phyloP scores from a whole-genome alignment of 2,888 invertebrate genomes.

The Abscondita cerata region DNA sequence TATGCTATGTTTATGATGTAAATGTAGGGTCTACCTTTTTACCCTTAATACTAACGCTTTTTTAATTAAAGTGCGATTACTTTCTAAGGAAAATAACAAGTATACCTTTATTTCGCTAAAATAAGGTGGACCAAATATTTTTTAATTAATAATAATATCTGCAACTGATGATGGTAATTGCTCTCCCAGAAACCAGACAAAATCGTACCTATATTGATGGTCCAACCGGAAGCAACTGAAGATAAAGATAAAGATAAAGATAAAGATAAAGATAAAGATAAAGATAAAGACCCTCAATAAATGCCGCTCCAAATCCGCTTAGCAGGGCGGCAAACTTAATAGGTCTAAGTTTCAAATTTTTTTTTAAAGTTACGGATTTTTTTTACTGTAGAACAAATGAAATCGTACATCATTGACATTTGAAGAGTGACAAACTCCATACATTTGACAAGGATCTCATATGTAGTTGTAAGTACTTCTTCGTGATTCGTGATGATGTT shows the following conservation, averaged over 20 bases:
- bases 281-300: slow-evolving; percentile 39
- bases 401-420: no score
- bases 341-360: slow-evolving; percentile 7
- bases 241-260: slow-evolving; percentile 11
- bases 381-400: slow-evolving; percentile 32
- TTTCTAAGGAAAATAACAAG: no score
- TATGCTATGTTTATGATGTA: no score
- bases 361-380: slow-evolving; percentile 31
- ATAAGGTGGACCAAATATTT: no score
- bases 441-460: slow-evolving; percentile 34
- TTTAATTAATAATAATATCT: no score
- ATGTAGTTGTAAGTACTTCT: slow-evolving; percentile 17
- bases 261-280: slow-evolving; percentile 40
- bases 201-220: background rate
- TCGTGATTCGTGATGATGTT: no score
- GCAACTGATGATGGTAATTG: no score
- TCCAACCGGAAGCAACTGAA: background rate
- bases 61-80: no score
- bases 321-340: slow-evolving; percentile 36
- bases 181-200: background rate
- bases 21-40: no score
- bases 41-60: no score
- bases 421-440: no score
- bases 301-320: slow-evolving; percentile 40
- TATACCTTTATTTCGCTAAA: no score